Percentiles rank a stretch among this genome's conserved stretches.
Conservation (phyloP, 2,888 invertebrate species). For the Theretra japonica region DNA sequence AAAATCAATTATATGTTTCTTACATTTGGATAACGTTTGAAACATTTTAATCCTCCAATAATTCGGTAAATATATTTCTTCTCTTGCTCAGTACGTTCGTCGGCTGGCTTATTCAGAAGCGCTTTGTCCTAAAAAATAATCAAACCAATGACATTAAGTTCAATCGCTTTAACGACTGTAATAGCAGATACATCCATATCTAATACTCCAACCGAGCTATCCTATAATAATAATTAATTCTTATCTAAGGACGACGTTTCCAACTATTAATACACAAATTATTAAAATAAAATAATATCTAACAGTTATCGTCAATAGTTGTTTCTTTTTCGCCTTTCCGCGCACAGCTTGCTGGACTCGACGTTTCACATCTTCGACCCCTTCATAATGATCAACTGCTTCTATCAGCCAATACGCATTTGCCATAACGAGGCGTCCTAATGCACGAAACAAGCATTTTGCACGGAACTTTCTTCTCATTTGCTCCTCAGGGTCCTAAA, state of each 20-base stretch:
- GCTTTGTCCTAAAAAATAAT: constrained; percentile 85
- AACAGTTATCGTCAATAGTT: constrained; percentile 78
- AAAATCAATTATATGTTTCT: constrained; percentile 40
- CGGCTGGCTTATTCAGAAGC: constrained; percentile 82
- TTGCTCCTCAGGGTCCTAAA: constrained; percentile 69
- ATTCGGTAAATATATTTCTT: constrained; percentile 84
- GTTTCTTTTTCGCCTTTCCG: constrained; percentile 76
- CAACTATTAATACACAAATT: too few species aligned
- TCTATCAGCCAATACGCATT: constrained; percentile 85
- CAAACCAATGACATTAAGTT: neutral
- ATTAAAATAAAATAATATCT: constrained; percentile 38
- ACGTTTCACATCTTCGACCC: constrained; percentile 80
- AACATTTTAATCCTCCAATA: constrained; percentile 86
- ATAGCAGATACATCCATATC: too few species aligned
- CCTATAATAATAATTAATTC: too few species aligned
- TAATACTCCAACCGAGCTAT: too few species aligned
- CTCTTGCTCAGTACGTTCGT: constrained; percentile 85
- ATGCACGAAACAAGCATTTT: constrained; percentile 82
- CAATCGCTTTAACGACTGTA: too few species aligned
- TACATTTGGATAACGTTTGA: constrained; percentile 85
- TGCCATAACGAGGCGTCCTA: constrained; percentile 83
- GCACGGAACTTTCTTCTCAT: constrained; percentile 74
- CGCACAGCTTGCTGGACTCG: constrained; percentile 84
- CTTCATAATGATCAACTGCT: constrained; percentile 74
- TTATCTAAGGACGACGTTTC: too few species aligned